Base-by-base conservation (phyloP, 2,888 invertebrate genomes). In the Thumatha senex region DNA sequence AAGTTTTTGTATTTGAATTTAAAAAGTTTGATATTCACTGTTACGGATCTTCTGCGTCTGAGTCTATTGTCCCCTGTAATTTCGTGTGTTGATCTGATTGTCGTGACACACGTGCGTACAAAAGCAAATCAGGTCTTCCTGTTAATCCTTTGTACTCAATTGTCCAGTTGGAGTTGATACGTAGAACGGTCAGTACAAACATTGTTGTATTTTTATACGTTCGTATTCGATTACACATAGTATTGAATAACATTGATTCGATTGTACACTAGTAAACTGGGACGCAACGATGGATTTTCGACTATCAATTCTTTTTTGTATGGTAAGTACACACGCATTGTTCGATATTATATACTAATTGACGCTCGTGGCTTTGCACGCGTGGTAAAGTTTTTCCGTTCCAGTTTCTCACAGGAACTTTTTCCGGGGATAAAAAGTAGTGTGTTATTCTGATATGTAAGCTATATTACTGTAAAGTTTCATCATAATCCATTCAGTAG, bases 291-390 rank as follows among this genome's bases (percentile, higher is more conserved):
- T 86, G 87, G 78, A 81, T 61, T 72, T 66, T 50, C 75, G 82
- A 12, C 58, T 81, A 11, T 62, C 72, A 7, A 51, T 80, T 48
- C 58, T 82, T 34, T 54, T 82, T 40, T 79, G 76, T 52, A 36
- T 80, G 41, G 85, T 88, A 70, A 86, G 87, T 86, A 71, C 40
- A n/a, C n/a, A n/a, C n/a, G n/a, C n/a, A n/a, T n/a, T n/a, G n/a
- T n/a, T n/a, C n/a, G n/a, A n/a, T n/a, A n/a, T n/a, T n/a, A n/a
- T n/a, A n/a, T n/a, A n/a, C n/a, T n/a, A n/a, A n/a, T n/a, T n/a
- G n/a, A n/a, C n/a, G n/a, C n/a, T n/a, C n/a, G n/a, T n/a, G n/a
- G n/a, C n/a, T n/a, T n/a, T n/a, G n/a, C n/a, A n/a, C n/a, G n/a
- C n/a, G n/a, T n/a, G n/a, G n/a, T n/a, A n/a, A n/a, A n/a, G n/a